Base-by-base conservation (phyloP, 2,113 vertebrate genomes). In the Malurus cyaneus region DNA sequence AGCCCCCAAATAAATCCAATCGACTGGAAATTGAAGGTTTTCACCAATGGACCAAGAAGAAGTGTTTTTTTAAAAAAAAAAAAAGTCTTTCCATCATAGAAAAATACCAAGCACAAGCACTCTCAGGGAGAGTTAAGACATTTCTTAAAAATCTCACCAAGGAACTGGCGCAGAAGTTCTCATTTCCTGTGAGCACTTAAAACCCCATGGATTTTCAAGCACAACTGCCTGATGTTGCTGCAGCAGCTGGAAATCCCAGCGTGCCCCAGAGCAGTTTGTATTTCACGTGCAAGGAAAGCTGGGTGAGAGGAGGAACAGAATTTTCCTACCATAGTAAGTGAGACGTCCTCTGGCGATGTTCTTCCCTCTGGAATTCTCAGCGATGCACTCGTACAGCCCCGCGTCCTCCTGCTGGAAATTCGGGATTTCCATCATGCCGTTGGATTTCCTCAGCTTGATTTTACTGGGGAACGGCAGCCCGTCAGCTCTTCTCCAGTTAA, bases 361-460 rank as follows among this genome's bases (percentile, higher is more conserved):
- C 96, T 98, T 99, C 13, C 99, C 99, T 31, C 99, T 97, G 18
- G 98, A 98, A 85, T 99, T 99, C 96, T 99, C 99, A 4, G 99
- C 99, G 29, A 98, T 96, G 5, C 99, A 99, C 92, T 99, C 99
- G 8, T 99, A 99, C 0, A 98, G 98, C 28, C 99, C 99, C 0
- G 99, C 96, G 10, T 99, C 99, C 92, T 99, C 99, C 94, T 99
- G 99, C 59, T 99, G 99, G 88, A 99, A 99, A 97, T 98, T 98
- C 2, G 99, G 98, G 42, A 99, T 98, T 97, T 99, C 99, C 76
- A 99, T 98, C 93, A 99, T 97, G 24, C 98, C 99, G 24, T 97
- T 98, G 80, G 98, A 98, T 94, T 99, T 99, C 93, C 97, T 98
- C 96, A 98, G 93, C 79, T 98, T 99, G 85, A 99, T 97, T 98